These are phyloP conservation scores for Amorpha juglandis DNA, from an alignment of 2,888 invertebrate species.

Conservation along the genomic window DNA sequence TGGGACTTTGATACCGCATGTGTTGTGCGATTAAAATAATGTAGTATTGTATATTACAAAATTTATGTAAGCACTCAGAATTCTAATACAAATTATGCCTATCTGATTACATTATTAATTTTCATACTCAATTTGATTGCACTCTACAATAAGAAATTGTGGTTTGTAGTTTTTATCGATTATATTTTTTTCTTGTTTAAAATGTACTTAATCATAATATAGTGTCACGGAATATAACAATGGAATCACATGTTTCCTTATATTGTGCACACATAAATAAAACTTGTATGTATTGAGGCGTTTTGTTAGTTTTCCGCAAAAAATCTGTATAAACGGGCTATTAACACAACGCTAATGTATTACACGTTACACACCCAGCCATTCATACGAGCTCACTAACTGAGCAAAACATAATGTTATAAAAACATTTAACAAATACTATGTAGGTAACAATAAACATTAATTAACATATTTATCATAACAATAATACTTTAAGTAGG, in stretches of 20 bases:
- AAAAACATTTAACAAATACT: conserved; percentile 1
- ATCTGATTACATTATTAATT: no score
- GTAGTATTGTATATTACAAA: no score
- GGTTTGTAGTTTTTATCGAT: no score
- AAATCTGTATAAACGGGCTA: conserved; percentile 17
- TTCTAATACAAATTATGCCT: no score
- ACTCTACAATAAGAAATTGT: no score
- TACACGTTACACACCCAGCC: neutral
- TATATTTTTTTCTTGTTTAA: neutral
- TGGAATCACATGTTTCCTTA: neutral
- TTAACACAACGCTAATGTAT: conserved; percentile 19
- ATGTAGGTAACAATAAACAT: conserved; percentile 5
- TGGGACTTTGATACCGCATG: neutral
- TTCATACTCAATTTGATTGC: no score
- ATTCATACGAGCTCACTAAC: conserved; percentile 20
- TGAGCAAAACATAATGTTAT: neutral
- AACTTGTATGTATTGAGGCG: neutral
- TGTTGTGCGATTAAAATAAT: no score
- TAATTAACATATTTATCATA: neutral
- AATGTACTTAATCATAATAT: neutral
- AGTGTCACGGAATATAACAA: conserved; percentile 2
- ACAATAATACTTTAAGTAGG: neutral
- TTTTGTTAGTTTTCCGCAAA: conserved; percentile 16
- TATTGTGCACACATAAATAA: conserved; percentile 24
- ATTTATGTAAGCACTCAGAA: neutral